A percentile compares a stretch with the other conserved stretches of the same genome.
These are phyloP conservation scores for Cyprinodon brontotheroides DNA, from an alignment of 2,113 vertebrate species.

Conservation along the genomic window DNA sequence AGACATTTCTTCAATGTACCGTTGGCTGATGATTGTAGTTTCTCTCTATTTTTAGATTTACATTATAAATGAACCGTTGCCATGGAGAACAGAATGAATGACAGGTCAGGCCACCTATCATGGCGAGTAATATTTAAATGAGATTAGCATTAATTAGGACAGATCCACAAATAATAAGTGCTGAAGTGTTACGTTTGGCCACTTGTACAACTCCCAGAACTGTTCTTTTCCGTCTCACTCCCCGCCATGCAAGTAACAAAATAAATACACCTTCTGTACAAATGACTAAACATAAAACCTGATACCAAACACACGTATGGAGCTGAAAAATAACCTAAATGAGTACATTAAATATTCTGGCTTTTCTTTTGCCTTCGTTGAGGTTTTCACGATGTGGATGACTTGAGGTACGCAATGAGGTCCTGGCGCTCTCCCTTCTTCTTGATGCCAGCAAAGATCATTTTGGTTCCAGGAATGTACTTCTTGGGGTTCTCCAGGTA, in stretches of 20 bases:
- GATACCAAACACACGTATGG: slow-evolving; percentile 25
- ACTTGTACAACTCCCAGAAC: slow-evolving; percentile 15
- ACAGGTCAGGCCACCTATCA: slow-evolving; percentile 3
- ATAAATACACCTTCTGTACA: slow-evolving; percentile 12
- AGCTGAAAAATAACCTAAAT: slow-evolving; percentile 29
- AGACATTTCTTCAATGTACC: background rate
- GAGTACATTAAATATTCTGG: slow-evolving; percentile 59
- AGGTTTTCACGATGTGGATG: slow-evolving; percentile 77
- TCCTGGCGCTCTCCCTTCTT: slow-evolving; percentile 87
- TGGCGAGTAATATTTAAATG: background rate
- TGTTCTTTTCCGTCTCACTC: background rate
- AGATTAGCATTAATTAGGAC: slow-evolving; percentile 17
- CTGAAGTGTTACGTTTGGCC: slow-evolving; percentile 47
- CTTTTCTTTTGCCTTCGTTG: background rate
- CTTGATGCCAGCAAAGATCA: slow-evolving; percentile 88
- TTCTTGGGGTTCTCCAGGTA: slow-evolving; percentile 93
- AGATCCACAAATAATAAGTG: slow-evolving; percentile 6
- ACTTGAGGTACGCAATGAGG: slow-evolving; percentile 86
- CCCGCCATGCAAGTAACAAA: background rate
- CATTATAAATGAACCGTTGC: slow-evolving; percentile 8
- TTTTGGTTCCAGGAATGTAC: slow-evolving; percentile 89
- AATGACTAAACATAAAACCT: slow-evolving; percentile 55
- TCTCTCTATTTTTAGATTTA: background rate
- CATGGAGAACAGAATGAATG: slow-evolving; percentile 29
- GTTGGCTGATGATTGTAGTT: background rate